A percentile compares a stretch with the other conserved stretches of the same genome.
These are phyloP conservation scores for Sparus aurata DNA, from an alignment of 2,797 vertebrate genomes.

Conservation along the genomic window DNA sequence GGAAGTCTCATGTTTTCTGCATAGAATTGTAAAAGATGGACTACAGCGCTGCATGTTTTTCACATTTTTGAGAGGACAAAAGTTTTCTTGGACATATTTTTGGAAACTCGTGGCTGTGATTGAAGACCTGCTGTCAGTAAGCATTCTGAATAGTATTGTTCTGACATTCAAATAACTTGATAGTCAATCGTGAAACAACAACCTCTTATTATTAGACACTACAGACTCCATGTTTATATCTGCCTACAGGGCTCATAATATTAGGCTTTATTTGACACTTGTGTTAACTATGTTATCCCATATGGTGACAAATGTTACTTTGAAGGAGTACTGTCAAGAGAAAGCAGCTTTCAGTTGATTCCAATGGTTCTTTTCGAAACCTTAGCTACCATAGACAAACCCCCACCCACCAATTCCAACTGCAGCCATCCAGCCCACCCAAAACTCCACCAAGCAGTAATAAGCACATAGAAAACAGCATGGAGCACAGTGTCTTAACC, in stretches of 20 bases:
- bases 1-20: not conserved
- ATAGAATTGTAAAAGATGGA: not conserved
- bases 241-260: not conserved
- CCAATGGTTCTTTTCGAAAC: not conserved
- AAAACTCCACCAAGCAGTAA: conserved; percentile 19
- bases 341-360: not conserved
- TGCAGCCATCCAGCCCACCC: conserved; percentile 11
- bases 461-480: conserved; percentile 34
- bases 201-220: not conserved
- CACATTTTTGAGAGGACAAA: not conserved
- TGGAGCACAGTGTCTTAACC: conserved; percentile 19
- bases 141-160: not conserved
- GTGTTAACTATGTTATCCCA: not conserved
- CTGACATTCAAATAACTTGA: not conserved
- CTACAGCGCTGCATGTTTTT: no score
- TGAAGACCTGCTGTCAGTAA: not conserved
- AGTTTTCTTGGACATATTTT: no score
- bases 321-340: not conserved
- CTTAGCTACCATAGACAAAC: not conserved
- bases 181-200: not conserved
- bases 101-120: not conserved
- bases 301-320: not conserved
- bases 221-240: not conserved
- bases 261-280: not conserved
- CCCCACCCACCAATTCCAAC: not conserved